Evolutionary conservation across 35 echinoderm and acorn worm genomes (phyloP).

Genomic region (Stichopus chloronotus): DNA sequence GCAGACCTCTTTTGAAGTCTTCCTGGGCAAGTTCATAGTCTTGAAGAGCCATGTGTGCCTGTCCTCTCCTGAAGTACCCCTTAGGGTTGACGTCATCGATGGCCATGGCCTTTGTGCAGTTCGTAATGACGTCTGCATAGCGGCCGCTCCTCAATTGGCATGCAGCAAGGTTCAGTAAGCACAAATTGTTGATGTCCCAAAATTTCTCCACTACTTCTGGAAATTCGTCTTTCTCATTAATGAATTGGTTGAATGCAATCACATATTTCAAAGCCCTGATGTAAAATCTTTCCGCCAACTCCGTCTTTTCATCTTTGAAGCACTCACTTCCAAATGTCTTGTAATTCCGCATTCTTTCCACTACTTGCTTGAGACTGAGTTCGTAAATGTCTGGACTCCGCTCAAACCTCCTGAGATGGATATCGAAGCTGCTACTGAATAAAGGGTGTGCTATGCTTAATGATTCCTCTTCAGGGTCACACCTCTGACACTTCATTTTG

Average conservation of each 20-base stretch:
- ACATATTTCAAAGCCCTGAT: slow-evolving; percentile 70
- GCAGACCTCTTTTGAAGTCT: slow-evolving; percentile 74
- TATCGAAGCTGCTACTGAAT: neutral
- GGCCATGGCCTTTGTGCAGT: slow-evolving; percentile 73
- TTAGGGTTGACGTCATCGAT: slow-evolving; percentile 73
- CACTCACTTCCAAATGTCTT: slow-evolving; percentile 78
- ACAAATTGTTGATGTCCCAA: slow-evolving; percentile 57
- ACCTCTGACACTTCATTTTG: neutral
- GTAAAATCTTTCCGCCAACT: slow-evolving; percentile 77
- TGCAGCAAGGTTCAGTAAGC: slow-evolving; percentile 82
- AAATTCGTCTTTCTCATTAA: slow-evolving; percentile 26
- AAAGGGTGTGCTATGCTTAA: neutral
- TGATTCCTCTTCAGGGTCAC: neutral
- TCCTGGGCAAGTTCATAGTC: slow-evolving; percentile 80
- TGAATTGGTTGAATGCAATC: slow-evolving; percentile 25
- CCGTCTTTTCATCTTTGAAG: slow-evolving; percentile 73
- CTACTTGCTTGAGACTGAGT: slow-evolving; percentile 57
- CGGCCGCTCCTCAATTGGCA: slow-evolving; percentile 78
- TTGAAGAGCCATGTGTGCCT: slow-evolving; percentile 76
- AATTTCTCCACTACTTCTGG: slow-evolving; percentile 47
- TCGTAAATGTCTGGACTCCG: slow-evolving; percentile 72
- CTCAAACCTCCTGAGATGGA: slow-evolving; percentile 64
- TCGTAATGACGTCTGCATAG: slow-evolving; percentile 71
- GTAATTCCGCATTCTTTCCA: slow-evolving; percentile 55
- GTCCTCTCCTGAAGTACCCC: slow-evolving; percentile 80